Evolutionary conservation across 1,140 invertebrate species (phyloP), one percentile per base, ranked within the genome.

Genomic region (Cydia amplana): DNA sequence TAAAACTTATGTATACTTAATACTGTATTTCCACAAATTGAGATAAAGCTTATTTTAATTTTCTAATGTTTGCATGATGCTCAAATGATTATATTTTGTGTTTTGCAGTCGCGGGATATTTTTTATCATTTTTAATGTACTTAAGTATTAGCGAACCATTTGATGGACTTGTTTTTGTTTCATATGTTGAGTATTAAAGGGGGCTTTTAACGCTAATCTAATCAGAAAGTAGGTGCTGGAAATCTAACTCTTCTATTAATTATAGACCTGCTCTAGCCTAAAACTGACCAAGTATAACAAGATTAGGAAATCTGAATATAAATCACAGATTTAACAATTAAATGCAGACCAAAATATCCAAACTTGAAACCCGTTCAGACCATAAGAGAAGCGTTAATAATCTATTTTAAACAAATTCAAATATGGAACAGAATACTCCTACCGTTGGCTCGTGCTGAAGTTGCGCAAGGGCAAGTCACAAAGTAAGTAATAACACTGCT

Each of bases 381-480:
- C 65, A 70, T 18, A 70, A 70, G 65, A 70, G 65, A 70, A 70
- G 65, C 65, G 28, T 70, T 18, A 40, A 70, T 70, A 70, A 70
- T 70, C 65, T 70, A 70, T 70, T 70, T 40, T 40, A 40, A 70
- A 40, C 65, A 32, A 70, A 70, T 70, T 70, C 65, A 36, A 70
- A 70, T 70, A 70, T 36, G 65, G 65, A 70, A 18, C n/a, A 32
- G n/a, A 40, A 70, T 36, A 32, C 65, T 18, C 65, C 65, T 70
- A 70, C 65, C 65, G 65, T 43, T 60, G 80, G 79, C 83, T 83
- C 80, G 83, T 83, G 80, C 80, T 83, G 79, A 79, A 60, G 79
- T 88, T 87, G 83, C 83, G 83, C 82, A 87, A 89, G 72, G 43
- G 51, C 75, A 77, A 73, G 74, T 72, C 72, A 80, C 79, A 79